Base-by-base conservation (phyloP, 2,888 invertebrate genomes). In the Plebejus anna region DNA sequence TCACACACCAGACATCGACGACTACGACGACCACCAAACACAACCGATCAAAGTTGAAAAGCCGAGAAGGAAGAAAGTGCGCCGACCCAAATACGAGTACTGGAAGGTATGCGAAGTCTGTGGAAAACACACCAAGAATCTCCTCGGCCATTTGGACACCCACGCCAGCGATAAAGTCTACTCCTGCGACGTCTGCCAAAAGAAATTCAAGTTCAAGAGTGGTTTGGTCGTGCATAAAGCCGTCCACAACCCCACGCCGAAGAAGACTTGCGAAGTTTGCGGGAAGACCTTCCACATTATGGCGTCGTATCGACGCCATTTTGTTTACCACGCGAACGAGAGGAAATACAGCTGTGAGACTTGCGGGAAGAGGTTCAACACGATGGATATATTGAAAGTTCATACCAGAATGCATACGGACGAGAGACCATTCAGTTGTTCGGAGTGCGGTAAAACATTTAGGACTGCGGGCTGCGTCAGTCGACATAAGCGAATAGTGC, bases 311-410 rank as follows among this genome's bases (percentile, higher is more conserved):
- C 86, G 90, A 32, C 86, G 94, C 38, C 95, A 95, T 79, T 91
- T 88, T 78, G 89, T 92, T 0, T 94, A 94, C 78, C 95, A 95
- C 82, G 94, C 94, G 1, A 94, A 94, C 77, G 94, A 94, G 80
- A 89, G 94, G 81, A 94, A 92, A 71, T 92, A 89, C 80, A 89
- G 88, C 6, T 95, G 95, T 78, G 90, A 92, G 5, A 91, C 94
- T 0, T 95, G 95, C 79, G 94, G 94, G 0, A 95, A 94, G 80
- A 84, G 94, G 9, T 95, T 95, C 79, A 94, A 94, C 76, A 94
- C 95, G 3, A 82, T 90, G 42, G 95, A 95, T 76, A 94, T 94
- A 36, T 83, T 95, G 70, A 86, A 85, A 72, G 92, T 94, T 0
- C 95, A 95, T 78, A 86, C 88, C 75, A 87, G 94, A 75, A 94